Percentiles rank a stretch among this genome's conserved stretches.
phyloP scores from a whole-genome alignment of 1,140 invertebrate species.

The Condylostylus longicornis region DNA sequence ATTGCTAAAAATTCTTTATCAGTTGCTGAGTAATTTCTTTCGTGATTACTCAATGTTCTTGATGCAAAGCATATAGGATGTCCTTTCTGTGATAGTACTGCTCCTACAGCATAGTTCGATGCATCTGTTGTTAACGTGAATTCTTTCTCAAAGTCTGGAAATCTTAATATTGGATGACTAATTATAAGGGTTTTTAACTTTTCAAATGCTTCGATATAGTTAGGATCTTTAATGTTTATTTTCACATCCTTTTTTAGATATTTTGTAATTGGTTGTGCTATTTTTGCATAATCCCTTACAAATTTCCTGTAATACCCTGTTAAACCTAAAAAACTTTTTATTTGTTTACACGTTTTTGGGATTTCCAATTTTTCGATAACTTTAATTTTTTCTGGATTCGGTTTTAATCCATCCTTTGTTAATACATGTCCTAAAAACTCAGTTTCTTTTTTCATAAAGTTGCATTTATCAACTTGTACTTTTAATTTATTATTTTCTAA shows the following conservation, averaged over 20 bases:
- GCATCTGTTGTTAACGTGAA: conserved; percentile 16
- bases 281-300: conserved; percentile 12
- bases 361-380: conserved; percentile 10
- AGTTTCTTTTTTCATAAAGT: conserved; percentile 15
- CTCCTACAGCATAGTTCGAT: conserved; percentile 15
- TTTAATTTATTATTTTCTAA: conserved; percentile 17
- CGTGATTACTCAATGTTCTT: conserved; percentile 25
- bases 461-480: conserved; percentile 19
- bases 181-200: conserved; percentile 22
- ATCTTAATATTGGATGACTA: conserved; percentile 16
- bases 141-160: conserved; percentile 11
- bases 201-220: conserved; percentile 32
- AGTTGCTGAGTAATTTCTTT: conserved; percentile 33
- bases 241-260: conserved; percentile 9
- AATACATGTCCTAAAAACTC: conserved; percentile 3
- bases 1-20: conserved; percentile 36
- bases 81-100: conserved; percentile 14
- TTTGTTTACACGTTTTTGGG: conserved; percentile 12
- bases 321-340: conserved; percentile 14
- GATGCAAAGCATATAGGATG: conserved; percentile 28
- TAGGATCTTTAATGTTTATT: conserved; percentile 15
- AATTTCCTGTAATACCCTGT: conserved; percentile 22
- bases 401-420: conserved; percentile 17
- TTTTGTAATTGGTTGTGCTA: not conserved
- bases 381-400: conserved; percentile 12